Conservation (phyloP, 2,113 vertebrate species). For the Drymodes brunneopygia region DNA sequence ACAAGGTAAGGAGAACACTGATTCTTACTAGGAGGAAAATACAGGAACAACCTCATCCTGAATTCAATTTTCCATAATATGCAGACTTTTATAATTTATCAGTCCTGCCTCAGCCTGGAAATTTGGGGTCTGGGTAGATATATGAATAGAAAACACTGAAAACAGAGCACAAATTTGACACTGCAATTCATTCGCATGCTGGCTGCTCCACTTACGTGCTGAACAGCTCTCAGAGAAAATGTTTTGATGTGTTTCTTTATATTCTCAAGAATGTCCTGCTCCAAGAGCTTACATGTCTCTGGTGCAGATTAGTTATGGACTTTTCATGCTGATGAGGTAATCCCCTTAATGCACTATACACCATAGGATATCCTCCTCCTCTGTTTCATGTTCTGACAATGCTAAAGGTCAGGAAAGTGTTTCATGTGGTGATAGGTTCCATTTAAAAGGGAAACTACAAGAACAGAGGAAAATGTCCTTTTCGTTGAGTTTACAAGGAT, state of each 20-base stretch:
- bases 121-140: background rate
- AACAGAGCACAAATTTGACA: background rate
- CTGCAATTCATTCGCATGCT: background rate
- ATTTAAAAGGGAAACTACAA: conserved; percentile 8
- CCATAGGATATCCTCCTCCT: conserved; percentile 50
- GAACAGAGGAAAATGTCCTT: background rate
- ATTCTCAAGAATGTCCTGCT: background rate
- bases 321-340: conserved; percentile 56
- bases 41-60: fast-evolving
- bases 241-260: background rate
- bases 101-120: background rate
- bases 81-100: background rate
- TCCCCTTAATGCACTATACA: conserved; percentile 42
- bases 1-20: background rate
- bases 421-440: background rate
- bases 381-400: conserved; percentile 53
- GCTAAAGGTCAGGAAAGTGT: conserved; percentile 46
- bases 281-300: conserved; percentile 16
- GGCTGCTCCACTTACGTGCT: background rate
- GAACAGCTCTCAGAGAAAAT: background rate
- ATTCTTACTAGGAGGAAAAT: background rate
- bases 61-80: background rate
- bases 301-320: conserved; percentile 56
- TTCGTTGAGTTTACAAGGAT: background rate
- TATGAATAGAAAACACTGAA: background rate